Conservation (phyloP, 1,140 invertebrate species). For the Harlomillsia oculata region DNA sequence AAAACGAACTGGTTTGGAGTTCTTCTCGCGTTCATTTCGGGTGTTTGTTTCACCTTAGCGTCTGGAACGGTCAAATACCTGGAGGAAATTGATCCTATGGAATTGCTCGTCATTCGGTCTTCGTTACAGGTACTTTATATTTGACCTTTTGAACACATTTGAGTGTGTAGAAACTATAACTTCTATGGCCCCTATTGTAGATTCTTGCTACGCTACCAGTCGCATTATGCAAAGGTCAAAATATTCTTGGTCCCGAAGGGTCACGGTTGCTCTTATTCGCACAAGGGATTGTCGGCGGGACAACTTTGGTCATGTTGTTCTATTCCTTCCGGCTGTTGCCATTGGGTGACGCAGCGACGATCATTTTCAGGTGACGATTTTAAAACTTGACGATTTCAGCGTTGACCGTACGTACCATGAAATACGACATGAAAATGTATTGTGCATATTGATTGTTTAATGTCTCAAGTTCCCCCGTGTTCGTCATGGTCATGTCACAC, state of each 20-base stretch:
- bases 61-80: constrained; percentile 45
- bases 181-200: constrained; percentile 3
- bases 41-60: constrained; percentile 46
- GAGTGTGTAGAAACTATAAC: background rate
- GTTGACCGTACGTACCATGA: no score
- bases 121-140: constrained; percentile 42
- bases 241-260: constrained; percentile 42
- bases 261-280: constrained; percentile 42
- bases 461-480: constrained; percentile 45
- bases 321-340: constrained; percentile 48
- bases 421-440: background rate
- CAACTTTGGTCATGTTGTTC: constrained; percentile 45
- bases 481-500: constrained; percentile 48
- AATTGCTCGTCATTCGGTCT: constrained; percentile 42
- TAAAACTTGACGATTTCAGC: no score
- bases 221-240: constrained; percentile 38
- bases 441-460: background rate
- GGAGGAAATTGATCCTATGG: constrained; percentile 44
- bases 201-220: constrained; percentile 40
- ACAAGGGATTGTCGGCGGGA: constrained; percentile 46
- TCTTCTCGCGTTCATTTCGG: constrained; percentile 45
- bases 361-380: constrained; percentile 46
- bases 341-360: constrained; percentile 50
- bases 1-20: constrained; percentile 43
- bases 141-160: background rate